A percentile compares a stretch with the other conserved stretches of the same genome.
Evolutionary conservation across 1,140 invertebrate genomes (phyloP).

Genomic region (Eciton burchellii): DNA sequence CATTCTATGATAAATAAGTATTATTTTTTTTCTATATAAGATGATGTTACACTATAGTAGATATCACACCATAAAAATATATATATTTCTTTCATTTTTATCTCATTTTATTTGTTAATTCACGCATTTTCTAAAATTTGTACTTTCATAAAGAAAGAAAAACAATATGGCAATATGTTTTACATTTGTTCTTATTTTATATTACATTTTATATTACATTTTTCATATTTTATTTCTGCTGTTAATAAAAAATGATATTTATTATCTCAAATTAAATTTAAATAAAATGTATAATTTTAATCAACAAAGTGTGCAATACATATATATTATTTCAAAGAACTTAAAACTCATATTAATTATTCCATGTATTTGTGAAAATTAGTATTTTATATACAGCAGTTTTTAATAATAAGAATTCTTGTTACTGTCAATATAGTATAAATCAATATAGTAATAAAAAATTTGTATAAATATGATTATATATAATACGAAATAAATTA

Average conservation of each 20-base stretch:
- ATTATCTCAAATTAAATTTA: conserved; percentile 1
- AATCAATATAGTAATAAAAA: background rate
- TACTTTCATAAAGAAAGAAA: background rate
- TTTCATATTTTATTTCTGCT: background rate
- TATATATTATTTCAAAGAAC: background rate
- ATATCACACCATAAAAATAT: background rate
- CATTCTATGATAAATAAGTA: conserved; percentile 38
- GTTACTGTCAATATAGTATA: background rate
- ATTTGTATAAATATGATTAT: background rate
- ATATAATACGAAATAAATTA: background rate
- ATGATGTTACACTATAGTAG: background rate
- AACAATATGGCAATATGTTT: background rate
- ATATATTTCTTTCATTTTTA: background rate
- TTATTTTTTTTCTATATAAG: conserved; percentile 26
- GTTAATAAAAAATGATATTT: background rate
- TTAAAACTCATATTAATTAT: background rate
- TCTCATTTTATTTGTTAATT: background rate
- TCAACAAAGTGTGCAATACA: background rate
- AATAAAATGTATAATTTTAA: background rate
- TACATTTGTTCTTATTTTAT: background rate
- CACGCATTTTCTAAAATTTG: background rate
- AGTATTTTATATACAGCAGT: background rate
- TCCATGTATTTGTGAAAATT: background rate
- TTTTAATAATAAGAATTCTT: background rate
- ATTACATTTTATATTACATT: background rate